phyloP scores from a whole-genome alignment of 2,797 vertebrate genomes.

The Poecile montanus region DNA sequence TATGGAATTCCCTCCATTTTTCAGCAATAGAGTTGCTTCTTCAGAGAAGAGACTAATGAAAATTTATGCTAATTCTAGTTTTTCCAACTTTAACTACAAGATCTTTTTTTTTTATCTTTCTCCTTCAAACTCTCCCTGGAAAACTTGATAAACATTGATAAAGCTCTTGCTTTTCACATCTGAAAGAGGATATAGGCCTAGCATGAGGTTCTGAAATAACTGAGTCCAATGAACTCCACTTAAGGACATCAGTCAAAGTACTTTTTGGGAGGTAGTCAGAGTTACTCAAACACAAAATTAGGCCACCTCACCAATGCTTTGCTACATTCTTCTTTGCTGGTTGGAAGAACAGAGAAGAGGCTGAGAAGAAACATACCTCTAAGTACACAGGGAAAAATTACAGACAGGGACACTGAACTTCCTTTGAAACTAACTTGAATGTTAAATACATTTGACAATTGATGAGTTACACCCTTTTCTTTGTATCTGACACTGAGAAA shows the following conservation, averaged over 20 bases:
- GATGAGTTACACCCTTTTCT: neutral
- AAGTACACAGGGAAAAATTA: neutral
- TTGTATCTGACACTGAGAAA: neutral
- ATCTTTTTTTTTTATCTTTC: neutral
- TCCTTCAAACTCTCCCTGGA: neutral
- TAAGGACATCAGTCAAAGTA: constrained; percentile 10
- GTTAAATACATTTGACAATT: constrained; percentile 16
- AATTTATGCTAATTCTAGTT: neutral
- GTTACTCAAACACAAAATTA: neutral
- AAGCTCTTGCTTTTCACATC: constrained; percentile 14
- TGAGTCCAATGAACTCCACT: neutral
- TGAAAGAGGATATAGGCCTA: neutral
- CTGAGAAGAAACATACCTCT: neutral
- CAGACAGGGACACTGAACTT: neutral
- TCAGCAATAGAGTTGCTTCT: neutral
- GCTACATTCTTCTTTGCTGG: constrained; percentile 58
- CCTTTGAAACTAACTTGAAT: neutral
- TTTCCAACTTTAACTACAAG: neutral
- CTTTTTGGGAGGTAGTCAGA: constrained; percentile 43
- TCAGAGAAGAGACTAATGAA: constrained; percentile 9
- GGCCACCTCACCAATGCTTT: constrained; percentile 14
- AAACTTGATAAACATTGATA: neutral
- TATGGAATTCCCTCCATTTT: constrained; percentile 40
- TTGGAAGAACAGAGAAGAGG: constrained; percentile 11
- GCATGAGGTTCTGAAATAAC: constrained; percentile 5